These are phyloP conservation scores for Homalodisca vitripennis DNA, from an alignment of 1,140 invertebrate species.

Conservation along the genomic window DNA sequence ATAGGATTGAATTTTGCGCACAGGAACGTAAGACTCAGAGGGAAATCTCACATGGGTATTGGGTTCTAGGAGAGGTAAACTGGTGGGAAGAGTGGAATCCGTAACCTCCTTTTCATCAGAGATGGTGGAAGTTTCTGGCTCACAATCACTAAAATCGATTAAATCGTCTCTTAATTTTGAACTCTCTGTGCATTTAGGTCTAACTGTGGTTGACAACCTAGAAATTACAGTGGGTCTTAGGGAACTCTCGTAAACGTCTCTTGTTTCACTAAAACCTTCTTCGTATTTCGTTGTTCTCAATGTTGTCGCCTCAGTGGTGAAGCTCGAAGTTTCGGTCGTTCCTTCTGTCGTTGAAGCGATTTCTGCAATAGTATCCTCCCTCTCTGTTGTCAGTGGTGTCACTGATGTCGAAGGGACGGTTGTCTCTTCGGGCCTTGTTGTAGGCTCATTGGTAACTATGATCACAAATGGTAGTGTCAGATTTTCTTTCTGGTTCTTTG, in stretches of 20 bases:
- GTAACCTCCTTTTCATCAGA: too few species aligned
- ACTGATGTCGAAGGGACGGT: not conserved
- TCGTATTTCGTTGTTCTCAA: not conserved
- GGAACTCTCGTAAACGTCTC: not conserved
- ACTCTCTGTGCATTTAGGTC: not conserved
- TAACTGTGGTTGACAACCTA: too few species aligned
- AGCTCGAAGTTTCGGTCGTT: not conserved
- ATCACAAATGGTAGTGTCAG: not conserved
- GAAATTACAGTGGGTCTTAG: not conserved
- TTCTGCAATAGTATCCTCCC: not conserved
- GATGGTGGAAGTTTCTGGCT: too few species aligned
- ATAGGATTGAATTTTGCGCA: conserved; percentile 12
- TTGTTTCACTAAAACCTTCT: not conserved
- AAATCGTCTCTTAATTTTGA: too few species aligned
- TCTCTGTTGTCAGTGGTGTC: not conserved
- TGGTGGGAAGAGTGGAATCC: not conserved
- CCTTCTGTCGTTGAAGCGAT: conserved; percentile 12
- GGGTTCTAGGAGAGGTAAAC: not conserved
- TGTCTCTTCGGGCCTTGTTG: not conserved
- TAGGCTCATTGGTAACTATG: conserved; percentile 11
- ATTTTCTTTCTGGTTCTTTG: not conserved
- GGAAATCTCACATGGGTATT: conserved; percentile 8
- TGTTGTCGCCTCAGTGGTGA: not conserved
- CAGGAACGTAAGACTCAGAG: conserved; percentile 11
- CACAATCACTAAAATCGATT: not conserved